phyloP scores from a whole-genome alignment of 2,113 vertebrate genomes.

The Ardeotis arabs region DNA sequence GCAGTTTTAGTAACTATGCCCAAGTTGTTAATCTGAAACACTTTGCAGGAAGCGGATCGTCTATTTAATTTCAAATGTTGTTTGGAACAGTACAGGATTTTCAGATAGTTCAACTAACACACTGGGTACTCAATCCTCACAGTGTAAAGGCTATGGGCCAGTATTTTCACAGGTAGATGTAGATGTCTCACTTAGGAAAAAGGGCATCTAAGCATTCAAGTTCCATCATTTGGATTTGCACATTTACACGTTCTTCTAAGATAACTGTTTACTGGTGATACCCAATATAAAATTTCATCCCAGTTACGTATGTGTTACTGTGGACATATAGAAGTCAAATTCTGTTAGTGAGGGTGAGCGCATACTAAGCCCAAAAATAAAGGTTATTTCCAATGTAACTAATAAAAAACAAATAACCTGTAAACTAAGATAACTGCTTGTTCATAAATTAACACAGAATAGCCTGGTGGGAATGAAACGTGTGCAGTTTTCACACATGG shows the following conservation, averaged over 20 bases:
- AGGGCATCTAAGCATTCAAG: neutral
- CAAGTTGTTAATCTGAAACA: constrained; percentile 44
- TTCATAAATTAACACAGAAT: constrained; percentile 42
- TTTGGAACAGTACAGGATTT: neutral
- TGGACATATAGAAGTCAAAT: too few relatives aligned
- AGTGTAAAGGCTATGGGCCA: neutral
- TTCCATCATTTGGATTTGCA: neutral
- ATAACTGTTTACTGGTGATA: neutral
- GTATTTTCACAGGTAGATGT: neutral
- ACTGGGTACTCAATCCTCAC: neutral
- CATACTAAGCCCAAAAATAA: neutral
- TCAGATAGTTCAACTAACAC: neutral
- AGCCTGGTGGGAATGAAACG: neutral
- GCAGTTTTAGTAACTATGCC: constrained; percentile 17
- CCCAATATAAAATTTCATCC: neutral
- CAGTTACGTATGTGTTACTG: rapidly evolving
- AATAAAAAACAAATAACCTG: constrained; percentile 36
- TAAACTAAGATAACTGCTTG: constrained; percentile 54
- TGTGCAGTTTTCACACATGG: constrained; percentile 64
- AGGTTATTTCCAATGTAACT: neutral
- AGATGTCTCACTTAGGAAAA: neutral
- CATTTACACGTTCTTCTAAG: neutral
- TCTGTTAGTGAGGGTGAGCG: neutral
- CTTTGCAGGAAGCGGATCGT: constrained; percentile 29
- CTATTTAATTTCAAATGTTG: constrained; percentile 33